Evolutionary conservation across 92 coral and sea anemone genomes (phyloP).

Genomic region (Scolanthus callimorphus): DNA sequence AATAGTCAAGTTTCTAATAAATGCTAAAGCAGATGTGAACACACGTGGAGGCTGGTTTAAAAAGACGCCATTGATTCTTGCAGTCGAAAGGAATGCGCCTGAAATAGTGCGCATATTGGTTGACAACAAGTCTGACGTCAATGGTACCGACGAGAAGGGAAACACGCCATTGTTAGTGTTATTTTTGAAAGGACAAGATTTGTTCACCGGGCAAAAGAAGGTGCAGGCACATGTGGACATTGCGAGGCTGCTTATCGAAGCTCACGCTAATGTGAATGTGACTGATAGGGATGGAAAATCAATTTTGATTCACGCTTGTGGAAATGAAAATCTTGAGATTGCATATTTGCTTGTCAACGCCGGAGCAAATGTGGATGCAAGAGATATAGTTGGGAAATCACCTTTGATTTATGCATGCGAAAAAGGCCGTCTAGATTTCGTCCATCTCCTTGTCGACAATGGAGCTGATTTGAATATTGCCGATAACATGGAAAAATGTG

Average conservation of each 20-base stretch:
- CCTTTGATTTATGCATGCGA: conserved; percentile 6
- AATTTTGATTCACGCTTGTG: too few species aligned
- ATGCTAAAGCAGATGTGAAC: too few species aligned
- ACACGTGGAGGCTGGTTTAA: too few species aligned
- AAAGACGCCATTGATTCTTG: neutral
- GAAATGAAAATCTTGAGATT: too few species aligned
- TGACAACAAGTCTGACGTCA: neutral
- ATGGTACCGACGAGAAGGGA: conserved; percentile 1
- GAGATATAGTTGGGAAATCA: conserved; percentile 5
- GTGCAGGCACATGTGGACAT: too few species aligned
- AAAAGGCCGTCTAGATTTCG: neutral
- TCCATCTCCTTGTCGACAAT: neutral
- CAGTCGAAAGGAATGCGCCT: neutral
- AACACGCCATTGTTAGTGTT: conserved; percentile 20
- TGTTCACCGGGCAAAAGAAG: too few species aligned
- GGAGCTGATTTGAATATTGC: conserved; percentile 6
- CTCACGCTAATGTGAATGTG: too few species aligned
- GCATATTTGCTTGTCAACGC: too few species aligned
- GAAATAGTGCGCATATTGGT: neutral
- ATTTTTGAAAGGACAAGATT: too few species aligned
- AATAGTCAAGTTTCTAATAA: too few species aligned
- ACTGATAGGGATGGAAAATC: too few species aligned
- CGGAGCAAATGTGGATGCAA: neutral
- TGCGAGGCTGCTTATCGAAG: too few species aligned
- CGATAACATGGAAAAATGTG: conserved; percentile 9